phyloP scores from a whole-genome alignment of 2,888 invertebrate genomes.

The Cephus pygmeus region DNA sequence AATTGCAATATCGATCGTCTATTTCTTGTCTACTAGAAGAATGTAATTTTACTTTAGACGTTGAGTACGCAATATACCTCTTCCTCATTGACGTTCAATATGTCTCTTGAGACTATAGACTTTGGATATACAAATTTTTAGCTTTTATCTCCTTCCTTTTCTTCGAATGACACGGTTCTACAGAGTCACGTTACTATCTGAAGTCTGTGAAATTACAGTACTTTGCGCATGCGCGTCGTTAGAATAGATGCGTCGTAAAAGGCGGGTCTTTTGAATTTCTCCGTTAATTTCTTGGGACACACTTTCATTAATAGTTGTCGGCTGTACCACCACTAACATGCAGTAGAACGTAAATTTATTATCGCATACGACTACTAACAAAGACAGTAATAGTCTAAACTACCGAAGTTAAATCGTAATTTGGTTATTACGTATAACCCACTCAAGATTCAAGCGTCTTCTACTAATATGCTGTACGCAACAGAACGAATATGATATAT shows the following conservation, averaged over 20 bases:
- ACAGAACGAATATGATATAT: slow-evolving; percentile 9
- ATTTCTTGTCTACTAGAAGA: slow-evolving; percentile 34
- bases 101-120: background rate
- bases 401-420: slow-evolving; percentile 7
- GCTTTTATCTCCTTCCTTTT: slow-evolving; percentile 17
- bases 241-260: background rate
- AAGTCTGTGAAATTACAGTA: background rate
- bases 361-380: slow-evolving; percentile 20
- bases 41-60: slow-evolving; percentile 30
- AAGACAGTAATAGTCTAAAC: slow-evolving; percentile 19
- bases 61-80: slow-evolving; percentile 29
- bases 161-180: background rate
- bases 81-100: background rate
- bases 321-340: slow-evolving; percentile 13
- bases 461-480: background rate
- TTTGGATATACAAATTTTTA: background rate
- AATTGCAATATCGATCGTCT: slow-evolving; percentile 22
- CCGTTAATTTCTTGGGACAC: background rate
- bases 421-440: background rate
- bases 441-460: slow-evolving; percentile 10
- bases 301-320: slow-evolving; percentile 35
- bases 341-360: slow-evolving; percentile 12
- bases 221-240: background rate
- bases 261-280: background rate
- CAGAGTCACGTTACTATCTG: background rate